These are phyloP conservation scores for Dichetophora obliterata DNA, from an alignment of 2,888 invertebrate species.

Conservation along the genomic window DNA sequence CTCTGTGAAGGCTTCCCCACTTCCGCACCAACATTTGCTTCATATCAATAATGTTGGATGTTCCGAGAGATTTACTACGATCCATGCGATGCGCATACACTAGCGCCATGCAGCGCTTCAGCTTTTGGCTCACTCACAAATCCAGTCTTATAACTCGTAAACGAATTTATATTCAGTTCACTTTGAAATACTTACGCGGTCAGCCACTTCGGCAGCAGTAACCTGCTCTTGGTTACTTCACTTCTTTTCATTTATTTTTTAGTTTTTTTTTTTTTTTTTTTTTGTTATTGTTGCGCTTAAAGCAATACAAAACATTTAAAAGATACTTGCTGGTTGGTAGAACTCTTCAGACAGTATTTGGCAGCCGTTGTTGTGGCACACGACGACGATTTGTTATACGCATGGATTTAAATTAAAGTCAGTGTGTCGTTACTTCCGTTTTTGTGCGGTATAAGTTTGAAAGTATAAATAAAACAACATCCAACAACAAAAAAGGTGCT, in stretches of 20 bases:
- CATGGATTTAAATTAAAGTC: conserved; percentile 14
- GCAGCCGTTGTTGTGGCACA: conserved; percentile 12
- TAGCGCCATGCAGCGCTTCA: no score
- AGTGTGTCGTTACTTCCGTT: neutral
- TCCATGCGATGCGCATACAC: no score
- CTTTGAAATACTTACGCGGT: conserved; percentile 1
- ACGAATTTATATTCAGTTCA: conserved; percentile 22
- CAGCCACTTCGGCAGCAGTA: conserved; percentile 13
- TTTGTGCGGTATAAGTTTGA: neutral
- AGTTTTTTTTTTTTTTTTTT: neutral
- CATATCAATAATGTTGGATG: no score
- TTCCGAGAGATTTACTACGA: no score
- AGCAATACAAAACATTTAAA: conserved; percentile 21
- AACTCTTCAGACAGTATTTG: conserved; percentile 22
- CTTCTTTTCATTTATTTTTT: neutral
- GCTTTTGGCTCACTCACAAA: neutral
- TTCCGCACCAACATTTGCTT: no score
- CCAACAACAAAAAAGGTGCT: no score
- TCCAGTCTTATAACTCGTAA: neutral
- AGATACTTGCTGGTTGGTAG: conserved; percentile 6
- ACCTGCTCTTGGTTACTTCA: conserved; percentile 2
- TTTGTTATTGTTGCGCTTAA: neutral
- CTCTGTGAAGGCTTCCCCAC: no score
- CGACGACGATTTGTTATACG: conserved; percentile 4
- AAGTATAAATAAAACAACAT: no score